Base-by-base conservation (phyloP, 2,888 invertebrate genomes). In the Allolobophora icterica region DNA sequence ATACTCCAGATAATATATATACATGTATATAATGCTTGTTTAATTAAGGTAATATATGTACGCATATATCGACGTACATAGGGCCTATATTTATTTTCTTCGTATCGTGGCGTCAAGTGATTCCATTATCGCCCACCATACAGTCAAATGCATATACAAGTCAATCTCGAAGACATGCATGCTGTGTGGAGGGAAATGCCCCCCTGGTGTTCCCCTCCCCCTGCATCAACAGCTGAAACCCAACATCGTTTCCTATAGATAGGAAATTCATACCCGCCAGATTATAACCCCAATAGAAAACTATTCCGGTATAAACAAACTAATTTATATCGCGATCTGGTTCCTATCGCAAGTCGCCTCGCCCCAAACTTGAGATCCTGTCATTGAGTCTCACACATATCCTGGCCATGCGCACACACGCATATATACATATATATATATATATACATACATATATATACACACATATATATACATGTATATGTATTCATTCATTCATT, bases 31-130 rank as follows among this genome's bases (percentile, higher is more conserved):
- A n/a, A 15, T 42, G 42, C 4, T 42, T 42, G 42, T 13, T 42
- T 42, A 42, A 42, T 17, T 1, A 42, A 1, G 5, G 13, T 52
- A 52, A 52, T 52, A 52, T 24, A 24, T 52, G 24, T 24, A 71
- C 17, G 71, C 1, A 8, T 71, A n/a, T n/a, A 71, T 17, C 17
- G 2, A 52, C 17, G 17, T 11, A 30, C 30, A 71, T 15, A 17
- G 2, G 45, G 45, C 17, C 2, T 58, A 8, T 71, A 71, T 71
- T 71, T 71, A 11, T 1, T 71, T 21, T 71, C 8, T n/a, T 71
- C 71, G 71, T 71, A 71, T 71, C 71, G n/a, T 71, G 71, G 71
- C 71, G 71, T 71, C 71, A 71, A 71, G n/a, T 71, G 71, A 71
- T 71, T 30, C 71, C n/a, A 71, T 71, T 71, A 71, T 71, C 71